phyloP scores from a whole-genome alignment of 2,888 invertebrate genomes.

The Theristus sp. region DNA sequence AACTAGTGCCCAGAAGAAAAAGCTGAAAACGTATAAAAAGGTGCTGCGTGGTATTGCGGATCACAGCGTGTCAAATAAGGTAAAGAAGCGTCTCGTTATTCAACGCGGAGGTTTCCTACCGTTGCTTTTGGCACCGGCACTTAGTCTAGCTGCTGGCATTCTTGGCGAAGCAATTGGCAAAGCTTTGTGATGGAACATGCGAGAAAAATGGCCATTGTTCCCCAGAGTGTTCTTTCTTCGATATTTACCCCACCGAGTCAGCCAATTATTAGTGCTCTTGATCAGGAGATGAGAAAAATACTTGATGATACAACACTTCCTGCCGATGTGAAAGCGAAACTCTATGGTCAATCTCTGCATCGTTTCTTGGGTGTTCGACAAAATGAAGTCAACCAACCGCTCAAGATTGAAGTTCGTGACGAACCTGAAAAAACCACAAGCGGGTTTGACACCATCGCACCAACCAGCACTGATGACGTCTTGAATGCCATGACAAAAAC shows the following conservation, averaged over 20 bases:
- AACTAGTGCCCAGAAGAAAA: not conserved
- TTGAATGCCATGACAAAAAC: not conserved
- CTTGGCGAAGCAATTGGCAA: not conserved
- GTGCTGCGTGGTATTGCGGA: not conserved
- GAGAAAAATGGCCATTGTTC: not conserved
- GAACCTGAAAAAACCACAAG: too few species aligned
- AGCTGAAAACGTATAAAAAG: not conserved
- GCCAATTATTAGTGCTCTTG: not conserved
- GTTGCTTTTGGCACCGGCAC: not conserved
- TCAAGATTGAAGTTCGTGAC: too few species aligned
- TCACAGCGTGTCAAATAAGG: not conserved
- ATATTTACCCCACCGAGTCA: too few species aligned
- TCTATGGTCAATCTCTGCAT: not conserved
- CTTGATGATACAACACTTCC: not conserved
- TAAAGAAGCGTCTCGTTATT: not conserved
- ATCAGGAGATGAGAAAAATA: not conserved
- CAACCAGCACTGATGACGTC: not conserved
- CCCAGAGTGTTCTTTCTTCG: not conserved
- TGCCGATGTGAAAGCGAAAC: not conserved
- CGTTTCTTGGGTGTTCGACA: not conserved
- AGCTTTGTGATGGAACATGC: not conserved
- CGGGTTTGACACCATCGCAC: too few species aligned
- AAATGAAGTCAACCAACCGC: not conserved
- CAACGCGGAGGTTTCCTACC: not conserved
- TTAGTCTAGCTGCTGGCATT: not conserved